phyloP scores from a whole-genome alignment of 37 sponge, comb jelly and placozoan species.

The Chondrosia reniformis region DNA sequence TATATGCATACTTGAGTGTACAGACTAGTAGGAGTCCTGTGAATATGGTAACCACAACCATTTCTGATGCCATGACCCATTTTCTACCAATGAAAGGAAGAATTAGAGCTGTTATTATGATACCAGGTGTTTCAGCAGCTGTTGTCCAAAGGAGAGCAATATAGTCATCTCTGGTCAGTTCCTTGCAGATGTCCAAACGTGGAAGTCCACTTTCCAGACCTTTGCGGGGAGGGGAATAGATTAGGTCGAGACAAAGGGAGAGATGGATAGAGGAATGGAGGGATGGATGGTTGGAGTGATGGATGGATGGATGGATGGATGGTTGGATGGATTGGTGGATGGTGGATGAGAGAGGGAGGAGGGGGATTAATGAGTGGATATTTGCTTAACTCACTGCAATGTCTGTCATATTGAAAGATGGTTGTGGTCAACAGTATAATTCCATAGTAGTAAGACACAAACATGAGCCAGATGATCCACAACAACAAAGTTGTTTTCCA shows the following conservation, averaged over 20 bases:
- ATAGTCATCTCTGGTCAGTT: conserved; percentile 41
- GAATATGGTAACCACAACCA: conserved; percentile 32
- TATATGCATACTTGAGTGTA: conserved; percentile 17
- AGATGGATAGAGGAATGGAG: not conserved
- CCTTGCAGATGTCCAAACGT: not conserved
- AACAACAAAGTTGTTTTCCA: conserved; percentile 27
- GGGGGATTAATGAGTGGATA: too few relatives aligned
- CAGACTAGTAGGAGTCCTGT: conserved; percentile 72
- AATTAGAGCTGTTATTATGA: conserved; percentile 56
- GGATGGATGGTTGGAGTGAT: too few relatives aligned
- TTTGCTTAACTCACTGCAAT: conserved; percentile 15
- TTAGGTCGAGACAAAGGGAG: not conserved
- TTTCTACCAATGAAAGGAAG: conserved; percentile 76
- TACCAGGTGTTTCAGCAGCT: conserved; percentile 75
- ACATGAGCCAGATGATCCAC: conserved; percentile 12
- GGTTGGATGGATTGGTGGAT: too few relatives aligned
- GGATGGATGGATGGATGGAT: too few relatives aligned
- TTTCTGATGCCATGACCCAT: conserved; percentile 66
- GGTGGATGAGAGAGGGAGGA: too few relatives aligned
- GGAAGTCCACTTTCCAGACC: not conserved
- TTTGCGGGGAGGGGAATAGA: not conserved
- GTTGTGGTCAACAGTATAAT: conserved; percentile 32
- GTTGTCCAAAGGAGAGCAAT: conserved; percentile 65
- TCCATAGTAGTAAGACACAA: conserved; percentile 30
- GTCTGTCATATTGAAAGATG: conserved; percentile 47